A percentile compares a stretch with the other conserved stretches of the same genome.
Conservation (phyloP, 2,113 vertebrate species). For the Ancistrus triradiatus region DNA sequence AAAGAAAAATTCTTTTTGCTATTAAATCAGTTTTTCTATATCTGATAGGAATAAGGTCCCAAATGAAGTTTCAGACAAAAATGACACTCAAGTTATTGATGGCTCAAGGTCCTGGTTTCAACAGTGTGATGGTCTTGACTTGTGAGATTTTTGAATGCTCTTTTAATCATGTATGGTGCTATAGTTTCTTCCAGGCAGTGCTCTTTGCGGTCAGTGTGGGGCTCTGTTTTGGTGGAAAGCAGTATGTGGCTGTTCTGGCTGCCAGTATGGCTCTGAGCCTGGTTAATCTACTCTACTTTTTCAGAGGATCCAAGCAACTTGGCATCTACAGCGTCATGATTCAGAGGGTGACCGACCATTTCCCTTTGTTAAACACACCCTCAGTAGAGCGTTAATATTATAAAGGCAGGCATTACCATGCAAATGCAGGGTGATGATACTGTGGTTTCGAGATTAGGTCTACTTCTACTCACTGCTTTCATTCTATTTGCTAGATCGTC, state of each 20-base stretch:
- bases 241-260: constrained; percentile 80
- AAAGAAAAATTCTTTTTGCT: no score
- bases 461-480: not conserved
- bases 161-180: no score
- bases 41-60: no score
- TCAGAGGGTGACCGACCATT: constrained; percentile 76
- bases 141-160: no score
- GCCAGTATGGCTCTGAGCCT: constrained; percentile 83
- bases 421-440: not conserved
- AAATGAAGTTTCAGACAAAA: no score
- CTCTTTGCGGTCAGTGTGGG: constrained; percentile 66
- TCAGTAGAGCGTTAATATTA: not conserved
- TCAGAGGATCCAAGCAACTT: constrained; percentile 77
- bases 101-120: no score
- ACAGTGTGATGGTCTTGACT: no score
- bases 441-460: no score
- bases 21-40: no score
- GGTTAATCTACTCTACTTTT: constrained; percentile 87
- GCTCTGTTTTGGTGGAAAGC: constrained; percentile 60
- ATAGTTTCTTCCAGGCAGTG: constrained; percentile 78
- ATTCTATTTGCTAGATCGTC: constrained; percentile 74
- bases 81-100: no score
- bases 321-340: constrained; percentile 97
- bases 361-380: no score
- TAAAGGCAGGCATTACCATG: no score